Percentiles rank a stretch among this genome's conserved stretches.
These are phyloP conservation scores for Serripes groenlandicus DNA, from an alignment of 2,888 invertebrate genomes.

Conservation along the genomic window DNA sequence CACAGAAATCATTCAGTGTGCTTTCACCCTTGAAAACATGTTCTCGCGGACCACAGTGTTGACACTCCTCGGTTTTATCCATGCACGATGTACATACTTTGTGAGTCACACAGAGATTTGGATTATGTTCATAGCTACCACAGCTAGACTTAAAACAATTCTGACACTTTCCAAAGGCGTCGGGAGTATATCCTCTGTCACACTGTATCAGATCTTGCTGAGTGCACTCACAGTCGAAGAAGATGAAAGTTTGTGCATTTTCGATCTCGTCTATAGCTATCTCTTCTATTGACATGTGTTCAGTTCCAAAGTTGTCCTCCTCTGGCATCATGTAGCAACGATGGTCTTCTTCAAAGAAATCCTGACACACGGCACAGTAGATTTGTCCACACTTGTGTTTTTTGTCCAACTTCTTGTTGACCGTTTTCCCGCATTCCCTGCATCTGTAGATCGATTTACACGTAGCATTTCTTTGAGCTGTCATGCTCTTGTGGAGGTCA, in stretches of 20 bases:
- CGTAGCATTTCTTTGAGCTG: conserved; percentile 11
- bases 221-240: too few relatives aligned
- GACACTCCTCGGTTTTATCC: conserved; percentile 1
- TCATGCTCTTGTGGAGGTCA: conserved; percentile 22
- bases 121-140: too few relatives aligned
- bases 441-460: conserved; percentile 30
- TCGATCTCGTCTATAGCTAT: too few relatives aligned
- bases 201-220: too few relatives aligned
- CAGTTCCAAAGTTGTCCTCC: too few relatives aligned
- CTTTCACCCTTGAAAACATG: too few relatives aligned
- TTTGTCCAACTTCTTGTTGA: conserved; percentile 25
- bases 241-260: too few relatives aligned
- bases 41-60: conserved; percentile 20
- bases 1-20: conserved; percentile 24
- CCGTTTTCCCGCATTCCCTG: conserved; percentile 29
- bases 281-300: too few relatives aligned
- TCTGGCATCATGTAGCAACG: conserved; percentile 26
- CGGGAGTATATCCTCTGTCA: too few relatives aligned
- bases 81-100: conserved; percentile 43
- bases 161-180: too few relatives aligned
- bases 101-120: conserved; percentile 48
- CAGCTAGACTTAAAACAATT: too few relatives aligned
- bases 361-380: conserved; percentile 18
- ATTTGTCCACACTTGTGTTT: conserved; percentile 9
- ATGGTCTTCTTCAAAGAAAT: conserved; percentile 15